Conservation (phyloP, 2,113 vertebrate species). For the Sphaerodactylus townsendi region DNA sequence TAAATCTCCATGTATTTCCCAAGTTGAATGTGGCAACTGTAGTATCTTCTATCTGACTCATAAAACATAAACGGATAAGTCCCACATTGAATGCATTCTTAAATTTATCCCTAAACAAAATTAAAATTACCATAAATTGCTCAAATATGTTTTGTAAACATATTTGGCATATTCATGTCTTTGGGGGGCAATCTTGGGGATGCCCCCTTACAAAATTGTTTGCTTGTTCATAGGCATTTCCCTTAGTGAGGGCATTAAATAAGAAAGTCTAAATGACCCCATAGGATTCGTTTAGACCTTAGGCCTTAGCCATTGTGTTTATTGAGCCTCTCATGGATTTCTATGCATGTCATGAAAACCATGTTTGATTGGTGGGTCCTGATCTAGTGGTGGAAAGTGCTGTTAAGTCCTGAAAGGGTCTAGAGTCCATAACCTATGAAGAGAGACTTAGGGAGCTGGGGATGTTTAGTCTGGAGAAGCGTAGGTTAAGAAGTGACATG, state of each 20-base stretch:
- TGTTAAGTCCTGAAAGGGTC: no score
- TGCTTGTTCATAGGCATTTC: not conserved
- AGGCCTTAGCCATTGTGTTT: not conserved
- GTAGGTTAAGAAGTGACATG: no score
- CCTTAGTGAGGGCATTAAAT: not conserved
- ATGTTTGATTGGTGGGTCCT: not conserved
- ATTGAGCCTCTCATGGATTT: not conserved
- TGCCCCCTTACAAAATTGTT: not conserved
- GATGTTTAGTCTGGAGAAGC: no score
- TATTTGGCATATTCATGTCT: not conserved
- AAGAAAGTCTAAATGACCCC: no score
- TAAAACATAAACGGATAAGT: not conserved
- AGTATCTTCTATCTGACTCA: not conserved
- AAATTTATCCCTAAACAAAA: not conserved
- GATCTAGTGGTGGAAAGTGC: no score
- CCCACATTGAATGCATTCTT: not conserved
- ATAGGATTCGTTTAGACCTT: no score
- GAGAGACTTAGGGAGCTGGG: no score
- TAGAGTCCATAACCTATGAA: no score
- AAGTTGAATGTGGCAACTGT: no score
- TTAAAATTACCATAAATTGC: not conserved
- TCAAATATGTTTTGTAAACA: not conserved
- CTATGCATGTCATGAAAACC: not conserved
- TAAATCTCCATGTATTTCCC: no score
- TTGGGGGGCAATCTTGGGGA: no score